Evolutionary conservation across 2,888 invertebrate genomes (phyloP), one percentile per base, ranked within the genome.

Genomic region (Megamerina dolium): DNA sequence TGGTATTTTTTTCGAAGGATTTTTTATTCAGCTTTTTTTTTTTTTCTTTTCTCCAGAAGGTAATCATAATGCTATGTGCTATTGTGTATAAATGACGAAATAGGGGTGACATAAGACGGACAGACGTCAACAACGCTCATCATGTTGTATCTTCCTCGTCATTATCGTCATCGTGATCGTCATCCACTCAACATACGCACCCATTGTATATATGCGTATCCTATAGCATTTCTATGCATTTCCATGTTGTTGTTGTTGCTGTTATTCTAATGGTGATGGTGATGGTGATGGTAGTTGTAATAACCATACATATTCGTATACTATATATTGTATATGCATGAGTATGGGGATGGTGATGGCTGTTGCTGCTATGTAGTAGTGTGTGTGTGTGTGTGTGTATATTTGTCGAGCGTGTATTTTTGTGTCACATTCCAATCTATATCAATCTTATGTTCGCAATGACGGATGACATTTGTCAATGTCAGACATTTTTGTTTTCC

Each of bases 381-480:
- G 23, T n/a, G n/a, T n/a, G n/a, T n/a, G n/a, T n/a, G n/a, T n/a
- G n/a, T n/a, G n/a, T 40, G 10, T 13, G 53, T 59, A 4, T 42
- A 36, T 19, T 27, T 31, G 12, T 23, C 23, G 6, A 53, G 57
- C 62, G 62, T 57, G 61, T 62, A 58, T 64, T 63, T 66, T 65
- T 71, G 59, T 66, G 70, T 70, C 71, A 69, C 68, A 68, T 68
- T 70, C 66, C 70, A 70, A 70, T 72, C 71, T 68, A 70, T 68
- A 70, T 70, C 72, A 72, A 70, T 70, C 70, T 72, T 70, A 59
- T 69, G 69, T 70, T 70, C 66, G 66, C 70, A 72, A 68, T 70
- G 70, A 70, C 70, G 70, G 70, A 72, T 70, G 68, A 60, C 64
- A 71, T 70, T 70, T 67, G 68, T 70, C 70, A 70, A 70, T 68